phyloP scores from a whole-genome alignment of 2,113 vertebrate genomes.

The Oostethus manadensis region DNA sequence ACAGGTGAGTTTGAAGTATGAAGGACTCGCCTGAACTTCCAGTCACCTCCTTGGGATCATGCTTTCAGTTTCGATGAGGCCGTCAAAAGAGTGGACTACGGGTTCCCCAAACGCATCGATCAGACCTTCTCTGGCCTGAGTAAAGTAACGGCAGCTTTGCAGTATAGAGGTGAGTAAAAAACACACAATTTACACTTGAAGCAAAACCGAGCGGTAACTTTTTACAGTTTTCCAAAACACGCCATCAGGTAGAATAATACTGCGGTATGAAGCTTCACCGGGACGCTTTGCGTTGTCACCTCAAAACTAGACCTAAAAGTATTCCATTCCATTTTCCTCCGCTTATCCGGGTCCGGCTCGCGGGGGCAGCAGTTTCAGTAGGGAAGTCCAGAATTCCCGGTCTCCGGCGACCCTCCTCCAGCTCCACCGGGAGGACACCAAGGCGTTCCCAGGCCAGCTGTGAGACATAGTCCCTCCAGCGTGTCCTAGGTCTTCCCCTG shows the following conservation, averaged over 20 bases:
- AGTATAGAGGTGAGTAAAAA: conserved; percentile 65
- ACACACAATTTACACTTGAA: too few relatives aligned
- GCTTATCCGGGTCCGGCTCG: too few relatives aligned
- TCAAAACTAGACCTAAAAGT: too few relatives aligned
- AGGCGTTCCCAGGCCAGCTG: too few relatives aligned
- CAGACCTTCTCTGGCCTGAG: conserved; percentile 64
- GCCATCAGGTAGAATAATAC: neutral
- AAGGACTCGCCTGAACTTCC: neutral
- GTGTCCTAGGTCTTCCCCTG: too few relatives aligned
- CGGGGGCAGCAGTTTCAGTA: too few relatives aligned
- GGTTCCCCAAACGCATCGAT: conserved; percentile 68
- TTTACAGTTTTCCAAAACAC: neutral
- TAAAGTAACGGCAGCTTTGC: conserved; percentile 76
- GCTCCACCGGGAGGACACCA: too few relatives aligned
- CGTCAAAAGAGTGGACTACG: conserved; percentile 68
- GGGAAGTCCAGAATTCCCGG: too few relatives aligned
- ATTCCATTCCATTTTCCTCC: too few relatives aligned
- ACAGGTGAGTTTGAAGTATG: conserved; percentile 17
- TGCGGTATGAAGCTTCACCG: neutral
- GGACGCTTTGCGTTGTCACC: too few relatives aligned
- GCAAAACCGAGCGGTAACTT: neutral
- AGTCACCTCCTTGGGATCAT: neutral
- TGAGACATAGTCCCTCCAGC: too few relatives aligned
- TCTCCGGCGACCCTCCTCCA: too few relatives aligned
- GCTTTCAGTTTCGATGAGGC: conserved; percentile 75